Evolutionary conservation across 1,140 invertebrate species (phyloP).

Genomic region (Geopemphigus sp.): DNA sequence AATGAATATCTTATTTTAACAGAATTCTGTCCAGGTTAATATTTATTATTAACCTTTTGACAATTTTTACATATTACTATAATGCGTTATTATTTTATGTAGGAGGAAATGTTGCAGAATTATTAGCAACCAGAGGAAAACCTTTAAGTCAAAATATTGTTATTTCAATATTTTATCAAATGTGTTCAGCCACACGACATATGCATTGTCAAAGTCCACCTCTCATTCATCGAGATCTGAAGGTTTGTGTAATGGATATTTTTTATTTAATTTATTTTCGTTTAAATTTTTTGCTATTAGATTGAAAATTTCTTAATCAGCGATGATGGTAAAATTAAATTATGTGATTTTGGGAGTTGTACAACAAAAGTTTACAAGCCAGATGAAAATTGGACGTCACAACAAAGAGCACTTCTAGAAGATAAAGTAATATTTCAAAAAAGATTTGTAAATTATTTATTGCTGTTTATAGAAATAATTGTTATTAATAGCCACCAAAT

Average conservation of each 20-base stretch:
- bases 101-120: conserved; percentile 79
- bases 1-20: conserved; percentile 71
- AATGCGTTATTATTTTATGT: conserved; percentile 51
- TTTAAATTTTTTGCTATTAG: conserved; percentile 54
- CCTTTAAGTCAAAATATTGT: conserved; percentile 73
- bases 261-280: conserved; percentile 42
- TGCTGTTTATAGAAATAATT: not conserved
- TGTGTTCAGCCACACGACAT: conserved; percentile 83
- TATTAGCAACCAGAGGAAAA: conserved; percentile 65
- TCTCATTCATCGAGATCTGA: conserved; percentile 90
- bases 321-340: conserved; percentile 79
- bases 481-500: not conserved
- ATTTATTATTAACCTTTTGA: conserved; percentile 15
- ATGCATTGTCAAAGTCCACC: conserved; percentile 89
- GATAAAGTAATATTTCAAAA: conserved; percentile 71
- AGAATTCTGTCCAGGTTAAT: conserved; percentile 65
- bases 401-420: conserved; percentile 87
- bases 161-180: conserved; percentile 88
- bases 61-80: not conserved
- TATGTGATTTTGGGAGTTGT: conserved; percentile 98
- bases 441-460: not conserved
- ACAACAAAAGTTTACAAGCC: conserved; percentile 81
- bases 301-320: conserved; percentile 76
- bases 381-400: conserved; percentile 86
- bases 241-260: conserved; percentile 58